Evolutionary conservation across 2,888 invertebrate species (phyloP).

Genomic region (Rhagonycha fulva): DNA sequence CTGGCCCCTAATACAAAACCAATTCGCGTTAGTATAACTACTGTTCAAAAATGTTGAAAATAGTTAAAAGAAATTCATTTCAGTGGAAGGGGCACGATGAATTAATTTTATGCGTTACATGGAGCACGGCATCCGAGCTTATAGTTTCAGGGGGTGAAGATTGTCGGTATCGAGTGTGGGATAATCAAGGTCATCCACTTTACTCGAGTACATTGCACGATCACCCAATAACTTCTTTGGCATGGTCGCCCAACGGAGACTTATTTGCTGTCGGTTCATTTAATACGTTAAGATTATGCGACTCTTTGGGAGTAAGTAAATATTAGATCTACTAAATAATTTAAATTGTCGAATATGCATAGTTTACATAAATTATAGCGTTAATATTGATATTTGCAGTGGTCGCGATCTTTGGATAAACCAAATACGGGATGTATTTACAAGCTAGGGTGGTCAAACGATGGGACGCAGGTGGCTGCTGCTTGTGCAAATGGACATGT

Average conservation of each 20-base stretch:
- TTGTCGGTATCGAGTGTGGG: slow-evolving; percentile 85
- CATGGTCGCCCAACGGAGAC: slow-evolving; percentile 91
- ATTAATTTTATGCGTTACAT: slow-evolving; percentile 86
- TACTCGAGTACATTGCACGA: slow-evolving; percentile 85
- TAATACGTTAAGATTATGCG: slow-evolving; percentile 90
- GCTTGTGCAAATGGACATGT: slow-evolving; percentile 94
- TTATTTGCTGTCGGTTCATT: slow-evolving; percentile 92
- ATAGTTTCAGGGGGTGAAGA: slow-evolving; percentile 97
- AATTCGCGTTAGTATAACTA: slow-evolving; percentile 60
- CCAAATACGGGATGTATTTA: slow-evolving; percentile 89
- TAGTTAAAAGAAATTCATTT: slow-evolving; percentile 38
- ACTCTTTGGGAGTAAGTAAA: slow-evolving; percentile 83
- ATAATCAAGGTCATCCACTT: slow-evolving; percentile 84
- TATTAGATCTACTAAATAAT: neutral
- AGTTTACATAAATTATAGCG: neutral
- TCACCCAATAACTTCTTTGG: slow-evolving; percentile 87
- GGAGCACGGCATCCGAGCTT: slow-evolving; percentile 92
- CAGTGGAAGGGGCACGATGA: slow-evolving; percentile 98
- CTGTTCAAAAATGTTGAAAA: neutral
- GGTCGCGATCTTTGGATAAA: slow-evolving; percentile 92
- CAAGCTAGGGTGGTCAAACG: slow-evolving; percentile 89
- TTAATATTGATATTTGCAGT: slow-evolving; percentile 61
- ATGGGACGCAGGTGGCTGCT: slow-evolving; percentile 93
- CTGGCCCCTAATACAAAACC: slow-evolving; percentile 75
- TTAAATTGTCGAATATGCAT: neutral